These are phyloP conservation scores for Theocolax elegans DNA, from an alignment of 1,140 invertebrate species.

Conservation along the genomic window DNA sequence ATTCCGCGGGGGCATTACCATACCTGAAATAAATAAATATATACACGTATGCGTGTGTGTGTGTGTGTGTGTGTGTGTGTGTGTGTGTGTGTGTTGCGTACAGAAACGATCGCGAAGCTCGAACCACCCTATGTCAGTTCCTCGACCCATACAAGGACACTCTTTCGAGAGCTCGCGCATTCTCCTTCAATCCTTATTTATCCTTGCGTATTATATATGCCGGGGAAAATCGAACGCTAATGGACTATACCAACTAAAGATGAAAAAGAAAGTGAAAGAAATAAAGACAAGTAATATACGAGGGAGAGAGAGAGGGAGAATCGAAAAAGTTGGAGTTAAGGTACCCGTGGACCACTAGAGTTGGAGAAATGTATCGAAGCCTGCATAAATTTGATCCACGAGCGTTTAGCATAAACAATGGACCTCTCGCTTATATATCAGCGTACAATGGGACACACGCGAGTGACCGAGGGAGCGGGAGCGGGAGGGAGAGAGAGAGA, in stretches of 20 bases:
- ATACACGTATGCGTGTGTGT: no score
- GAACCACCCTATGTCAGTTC: no score
- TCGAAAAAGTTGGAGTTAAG: conserved; percentile 1
- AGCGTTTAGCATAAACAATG: conserved; percentile 48
- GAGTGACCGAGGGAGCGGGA: neutral
- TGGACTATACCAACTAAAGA: neutral
- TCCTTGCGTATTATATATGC: no score
- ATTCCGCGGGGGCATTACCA: no score
- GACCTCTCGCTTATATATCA: conserved; percentile 41
- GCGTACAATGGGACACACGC: conserved; percentile 40
- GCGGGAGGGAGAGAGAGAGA: neutral
- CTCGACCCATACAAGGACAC: no score
- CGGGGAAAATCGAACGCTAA: no score
- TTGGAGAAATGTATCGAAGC: conserved; percentile 41
- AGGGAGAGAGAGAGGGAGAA: neutral
- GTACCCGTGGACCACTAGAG: neutral
- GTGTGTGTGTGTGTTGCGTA: no score
- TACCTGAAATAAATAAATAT: no score
- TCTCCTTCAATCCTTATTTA: no score
- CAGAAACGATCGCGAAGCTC: no score
- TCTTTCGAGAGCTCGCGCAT: no score
- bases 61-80: no score
- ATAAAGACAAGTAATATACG: neutral
- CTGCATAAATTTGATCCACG: conserved; percentile 51
- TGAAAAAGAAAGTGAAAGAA: neutral